Percentiles rank a stretch among this genome's conserved stretches.
phyloP scores from a whole-genome alignment of 2,797 vertebrate species.

The Triplophysa bombifrons region DNA sequence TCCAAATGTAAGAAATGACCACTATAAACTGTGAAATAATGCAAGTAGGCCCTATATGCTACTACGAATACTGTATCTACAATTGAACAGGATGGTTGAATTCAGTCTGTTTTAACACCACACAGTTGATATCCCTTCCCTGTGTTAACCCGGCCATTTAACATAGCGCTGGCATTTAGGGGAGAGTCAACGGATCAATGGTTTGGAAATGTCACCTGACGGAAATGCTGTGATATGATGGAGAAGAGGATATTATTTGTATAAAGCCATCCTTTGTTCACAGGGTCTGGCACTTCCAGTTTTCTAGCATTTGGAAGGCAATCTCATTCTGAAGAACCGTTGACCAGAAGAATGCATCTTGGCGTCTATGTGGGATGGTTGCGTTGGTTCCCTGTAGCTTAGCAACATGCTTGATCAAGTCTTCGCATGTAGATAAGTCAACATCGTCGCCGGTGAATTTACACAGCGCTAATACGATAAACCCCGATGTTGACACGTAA shows the following conservation, averaged over 20 bases:
- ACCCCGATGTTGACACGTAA: slow-evolving; percentile 33
- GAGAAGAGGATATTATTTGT: slow-evolving; percentile 52
- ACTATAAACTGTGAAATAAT: background rate
- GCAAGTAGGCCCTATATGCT: background rate
- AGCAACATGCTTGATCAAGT: slow-evolving; percentile 38
- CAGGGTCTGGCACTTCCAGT: background rate
- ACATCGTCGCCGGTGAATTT: slow-evolving; percentile 33
- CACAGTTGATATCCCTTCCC: slow-evolving; percentile 35
- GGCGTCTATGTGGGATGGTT: background rate
- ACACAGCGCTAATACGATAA: slow-evolving; percentile 18
- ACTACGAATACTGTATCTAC: background rate
- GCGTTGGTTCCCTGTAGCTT: slow-evolving; percentile 32
- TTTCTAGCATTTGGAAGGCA: slow-evolving; percentile 6
- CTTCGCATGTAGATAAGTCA: slow-evolving; percentile 4
- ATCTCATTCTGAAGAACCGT: background rate
- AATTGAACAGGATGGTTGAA: slow-evolving; percentile 20
- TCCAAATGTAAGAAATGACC: background rate
- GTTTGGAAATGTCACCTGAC: slow-evolving; percentile 52
- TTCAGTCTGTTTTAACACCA: slow-evolving; percentile 22
- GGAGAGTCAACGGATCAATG: slow-evolving; percentile 51
- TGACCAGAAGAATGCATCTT: slow-evolving; percentile 4
- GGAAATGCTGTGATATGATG: slow-evolving; percentile 44
- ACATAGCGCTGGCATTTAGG: slow-evolving; percentile 56
- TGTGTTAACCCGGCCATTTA: slow-evolving; percentile 53
- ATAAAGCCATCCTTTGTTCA: slow-evolving; percentile 39